phyloP scores from a whole-genome alignment of 2,113 vertebrate genomes.

The Paracyprichromis sp. region DNA sequence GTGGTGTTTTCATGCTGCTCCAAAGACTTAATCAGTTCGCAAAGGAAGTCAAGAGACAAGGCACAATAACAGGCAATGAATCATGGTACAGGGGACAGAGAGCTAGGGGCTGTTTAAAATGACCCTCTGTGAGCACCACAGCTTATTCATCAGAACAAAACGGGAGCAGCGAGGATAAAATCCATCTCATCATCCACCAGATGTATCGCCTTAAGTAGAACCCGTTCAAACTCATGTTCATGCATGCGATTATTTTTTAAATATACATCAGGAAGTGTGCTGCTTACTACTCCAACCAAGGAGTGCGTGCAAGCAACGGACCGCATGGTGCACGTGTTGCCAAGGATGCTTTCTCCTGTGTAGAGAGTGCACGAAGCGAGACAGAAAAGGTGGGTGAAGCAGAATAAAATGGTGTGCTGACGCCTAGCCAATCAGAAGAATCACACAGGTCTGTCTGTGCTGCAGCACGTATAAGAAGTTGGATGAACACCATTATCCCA shows the following conservation, averaged over 20 bases:
- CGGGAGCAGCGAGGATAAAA: slow-evolving; percentile 5
- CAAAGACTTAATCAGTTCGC: slow-evolving; percentile 41
- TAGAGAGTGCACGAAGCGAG: background rate
- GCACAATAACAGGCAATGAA: slow-evolving; percentile 48
- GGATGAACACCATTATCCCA: slow-evolving; percentile 1
- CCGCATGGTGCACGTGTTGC: slow-evolving; percentile 2
- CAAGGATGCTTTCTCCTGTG: background rate
- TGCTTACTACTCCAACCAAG: background rate
- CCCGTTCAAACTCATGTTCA: slow-evolving; percentile 20
- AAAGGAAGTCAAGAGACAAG: slow-evolving; percentile 29
- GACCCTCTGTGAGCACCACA: slow-evolving; percentile 21
- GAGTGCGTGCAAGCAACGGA: background rate
- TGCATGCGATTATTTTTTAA: slow-evolving; percentile 23
- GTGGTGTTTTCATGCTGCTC: slow-evolving; percentile 34
- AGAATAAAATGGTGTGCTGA: slow-evolving; percentile 26
- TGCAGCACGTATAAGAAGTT: slow-evolving; percentile 12
- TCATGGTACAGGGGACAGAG: slow-evolving; percentile 29
- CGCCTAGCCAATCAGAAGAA: slow-evolving; percentile 48
- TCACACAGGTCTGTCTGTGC: slow-evolving; percentile 21
- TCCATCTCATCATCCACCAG: slow-evolving; percentile 45
- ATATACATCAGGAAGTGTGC: background rate
- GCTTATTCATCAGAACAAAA: slow-evolving; percentile 40
- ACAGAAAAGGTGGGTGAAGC: slow-evolving; percentile 36
- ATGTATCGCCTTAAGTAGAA: slow-evolving; percentile 27
- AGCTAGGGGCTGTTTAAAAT: slow-evolving; percentile 36